Percentiles rank a stretch among this genome's conserved stretches.
Conservation (phyloP, 2,797 vertebrate genomes). For the Lagorchestes hirsutus region DNA sequence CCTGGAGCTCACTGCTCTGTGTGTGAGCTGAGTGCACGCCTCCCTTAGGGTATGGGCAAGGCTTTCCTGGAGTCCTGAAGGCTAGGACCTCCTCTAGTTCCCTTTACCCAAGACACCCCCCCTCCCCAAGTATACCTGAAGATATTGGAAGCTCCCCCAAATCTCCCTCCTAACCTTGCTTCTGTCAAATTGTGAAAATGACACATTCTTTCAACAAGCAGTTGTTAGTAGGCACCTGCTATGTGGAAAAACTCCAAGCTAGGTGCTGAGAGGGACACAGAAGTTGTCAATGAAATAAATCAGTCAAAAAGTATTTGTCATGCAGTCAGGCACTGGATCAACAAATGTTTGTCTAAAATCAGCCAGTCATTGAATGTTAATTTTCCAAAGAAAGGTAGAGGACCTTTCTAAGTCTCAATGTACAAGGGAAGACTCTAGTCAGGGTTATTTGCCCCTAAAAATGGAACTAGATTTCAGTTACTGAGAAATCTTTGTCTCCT, state of each 20-base stretch:
- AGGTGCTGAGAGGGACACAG: neutral
- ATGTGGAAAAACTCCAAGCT: neutral
- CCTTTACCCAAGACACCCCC: neutral
- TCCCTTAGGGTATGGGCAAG: rapidly evolving
- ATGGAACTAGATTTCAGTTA: constrained; percentile 5
- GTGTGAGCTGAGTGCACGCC: neutral
- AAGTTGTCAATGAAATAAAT: neutral
- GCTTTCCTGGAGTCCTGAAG: neutral
- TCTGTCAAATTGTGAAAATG: constrained; percentile 13
- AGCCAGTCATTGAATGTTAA: neutral
- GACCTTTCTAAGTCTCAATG: neutral
- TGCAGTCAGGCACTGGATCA: neutral
- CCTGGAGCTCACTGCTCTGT: constrained; percentile 11
- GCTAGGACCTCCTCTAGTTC: neutral
- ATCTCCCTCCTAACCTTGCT: constrained; percentile 6
- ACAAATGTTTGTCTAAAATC: neutral
- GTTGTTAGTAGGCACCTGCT: neutral
- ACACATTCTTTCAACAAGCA: neutral
- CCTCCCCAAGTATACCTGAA: neutral
- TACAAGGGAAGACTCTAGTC: neutral
- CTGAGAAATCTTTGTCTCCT: neutral
- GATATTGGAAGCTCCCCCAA: neutral
- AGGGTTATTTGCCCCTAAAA: neutral
- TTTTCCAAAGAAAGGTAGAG: neutral
- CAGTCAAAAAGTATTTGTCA: neutral